phyloP scores from a whole-genome alignment of 1,140 invertebrate genomes.

The Platyscapa corneri region DNA sequence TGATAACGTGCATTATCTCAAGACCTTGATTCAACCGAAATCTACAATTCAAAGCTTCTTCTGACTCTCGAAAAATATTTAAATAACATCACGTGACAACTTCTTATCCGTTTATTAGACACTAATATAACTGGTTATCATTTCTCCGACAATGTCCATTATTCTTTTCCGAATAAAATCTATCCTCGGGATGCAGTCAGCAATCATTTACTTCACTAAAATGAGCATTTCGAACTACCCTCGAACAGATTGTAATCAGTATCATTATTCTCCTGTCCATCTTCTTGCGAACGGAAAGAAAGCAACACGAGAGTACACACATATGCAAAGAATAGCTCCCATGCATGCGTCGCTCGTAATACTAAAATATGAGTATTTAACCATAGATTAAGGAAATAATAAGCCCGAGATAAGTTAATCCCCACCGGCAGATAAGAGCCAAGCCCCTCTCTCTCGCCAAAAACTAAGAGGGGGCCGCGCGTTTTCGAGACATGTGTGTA shows the following conservation, averaged over 20 bases:
- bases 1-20: no score
- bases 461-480: conserved; percentile 44
- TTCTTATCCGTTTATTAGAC: neutral
- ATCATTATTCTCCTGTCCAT: conserved; percentile 7
- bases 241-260: conserved; percentile 3
- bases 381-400: conserved; percentile 74
- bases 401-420: conserved; percentile 75
- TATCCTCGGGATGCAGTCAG: neutral
- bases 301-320: neutral
- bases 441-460: conserved; percentile 40
- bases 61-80: neutral
- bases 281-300: neutral
- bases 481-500: conserved; percentile 57
- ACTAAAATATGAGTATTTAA: conserved; percentile 75
- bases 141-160: neutral
- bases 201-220: conserved; percentile 7
- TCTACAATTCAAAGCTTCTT: no score
- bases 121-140: neutral
- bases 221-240: neutral
- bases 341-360: conserved; percentile 60
- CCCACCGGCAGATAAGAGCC: conserved; percentile 68
- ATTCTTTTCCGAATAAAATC: neutral
- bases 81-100: neutral
- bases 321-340: conserved; percentile 28
- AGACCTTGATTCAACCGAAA: no score